Conservation (phyloP, 2,113 vertebrate genomes). For the Anarhynchus alexandrinus region DNA sequence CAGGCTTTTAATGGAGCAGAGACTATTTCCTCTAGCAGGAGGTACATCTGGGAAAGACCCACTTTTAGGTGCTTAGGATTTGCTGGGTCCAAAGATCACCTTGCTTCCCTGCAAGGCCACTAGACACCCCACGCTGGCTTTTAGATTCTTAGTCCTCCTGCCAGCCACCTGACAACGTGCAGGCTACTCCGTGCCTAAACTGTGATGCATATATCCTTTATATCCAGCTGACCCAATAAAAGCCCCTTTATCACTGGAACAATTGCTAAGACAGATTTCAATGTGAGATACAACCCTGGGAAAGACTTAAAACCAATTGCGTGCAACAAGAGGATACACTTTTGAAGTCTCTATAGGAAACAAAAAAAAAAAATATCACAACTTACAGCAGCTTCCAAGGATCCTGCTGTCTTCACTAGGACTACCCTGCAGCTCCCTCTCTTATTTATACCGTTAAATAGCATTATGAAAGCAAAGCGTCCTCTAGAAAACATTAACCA, state of each 20-base stretch:
- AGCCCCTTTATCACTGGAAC: neutral
- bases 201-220: neutral
- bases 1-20: neutral
- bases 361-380: neutral
- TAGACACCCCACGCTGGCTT: neutral
- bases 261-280: neutral
- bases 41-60: neutral
- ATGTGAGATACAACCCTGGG: neutral
- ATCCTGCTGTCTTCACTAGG: neutral
- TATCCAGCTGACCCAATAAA: neutral
- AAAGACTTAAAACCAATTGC: neutral
- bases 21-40: neutral
- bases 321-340: neutral
- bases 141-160: neutral
- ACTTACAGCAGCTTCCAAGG: constrained; percentile 51
- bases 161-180: neutral
- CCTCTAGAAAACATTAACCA: constrained; percentile 67
- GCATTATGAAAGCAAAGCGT: constrained; percentile 16
- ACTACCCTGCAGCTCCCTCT: neutral
- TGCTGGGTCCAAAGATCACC: neutral
- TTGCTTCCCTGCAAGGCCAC: neutral
- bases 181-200: neutral
- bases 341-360: neutral
- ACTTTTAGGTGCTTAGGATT: neutral
- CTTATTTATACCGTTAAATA: constrained; percentile 55